Evolutionary conservation across 2,888 invertebrate species (phyloP), one percentile per base, ranked within the genome.

Genomic region (Brenthis daphne): DNA sequence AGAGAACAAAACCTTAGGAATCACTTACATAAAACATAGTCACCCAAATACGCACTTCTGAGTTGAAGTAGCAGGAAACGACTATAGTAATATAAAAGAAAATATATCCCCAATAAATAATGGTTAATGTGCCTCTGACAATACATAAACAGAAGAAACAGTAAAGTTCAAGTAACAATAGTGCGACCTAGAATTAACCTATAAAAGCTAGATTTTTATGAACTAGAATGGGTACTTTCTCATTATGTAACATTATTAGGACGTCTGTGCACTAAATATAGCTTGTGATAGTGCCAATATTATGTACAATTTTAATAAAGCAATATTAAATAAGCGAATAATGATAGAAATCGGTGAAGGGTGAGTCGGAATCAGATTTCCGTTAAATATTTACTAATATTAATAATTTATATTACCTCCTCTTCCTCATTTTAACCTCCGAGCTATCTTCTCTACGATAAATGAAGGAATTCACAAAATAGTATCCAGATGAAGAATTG

Each of bases 131-230:
- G 51, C 43, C 37, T 16, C 16, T 20, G 37, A 50, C 61, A 20
- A 51, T 20, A 43, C 51, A 37, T 54, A 63, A 54, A 43, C 53
- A 43, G 43, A 43, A 37, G 20, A 63, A 54, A 63, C 53, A 53
- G 63, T 53, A 53, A 63, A 63, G 37, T 53, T 63, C 43, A 53
- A 20, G 20, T 43, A 63, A 63, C 63, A 63, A 63, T 63, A 51
- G 63, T 54, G 20, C 37, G 37, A 16, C 20, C 63, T 54, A 20
- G 16, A 53, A 63, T 54, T 63, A 63, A 63, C 63, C 63, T 63
- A 63, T 53, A 63, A 63, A 54, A 53, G 63, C 63, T 53, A 63
- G 63, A 63, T 54, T 63, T 63, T 63, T 63, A 54, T 63, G 43
- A 43, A 51, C 63, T 20, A 51, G 48, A 60, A 60, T 63, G 54